A percentile compares a stretch with the other conserved stretches of the same genome.
Evolutionary conservation across 2,888 invertebrate genomes (phyloP).

Genomic region (Eucriotettix oculatus): DNA sequence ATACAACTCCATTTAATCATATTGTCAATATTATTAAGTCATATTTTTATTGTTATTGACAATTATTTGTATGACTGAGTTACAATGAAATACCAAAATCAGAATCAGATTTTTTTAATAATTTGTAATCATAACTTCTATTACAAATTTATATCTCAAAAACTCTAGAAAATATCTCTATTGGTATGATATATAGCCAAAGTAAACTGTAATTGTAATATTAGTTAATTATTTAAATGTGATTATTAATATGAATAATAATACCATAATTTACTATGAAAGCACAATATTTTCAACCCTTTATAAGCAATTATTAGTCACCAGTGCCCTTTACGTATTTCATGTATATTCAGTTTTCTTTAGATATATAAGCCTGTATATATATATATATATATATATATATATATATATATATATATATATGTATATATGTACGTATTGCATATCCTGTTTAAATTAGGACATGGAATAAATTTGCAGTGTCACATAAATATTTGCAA

Average conservation of each 20-base stretch:
- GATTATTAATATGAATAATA: constrained; percentile 12
- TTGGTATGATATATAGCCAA: no score
- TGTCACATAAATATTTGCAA: no score
- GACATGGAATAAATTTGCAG: no score
- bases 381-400: neutral
- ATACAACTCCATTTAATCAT: no score
- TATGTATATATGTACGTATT: neutral
- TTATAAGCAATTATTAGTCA: constrained; percentile 10
- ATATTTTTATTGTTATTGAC: no score
- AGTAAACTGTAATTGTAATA: constrained; percentile 1
- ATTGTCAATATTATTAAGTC: no score
- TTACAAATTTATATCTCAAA: no score
- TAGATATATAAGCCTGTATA: neutral
- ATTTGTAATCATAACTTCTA: no score
- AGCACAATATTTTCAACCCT: constrained; percentile 9
- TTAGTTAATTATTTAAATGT: constrained; percentile 14
- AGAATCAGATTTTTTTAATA: no score
- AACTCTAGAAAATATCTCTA: no score
- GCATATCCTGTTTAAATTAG: neutral
- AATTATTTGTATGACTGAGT: no score
- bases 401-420: neutral
- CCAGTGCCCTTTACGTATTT: constrained; percentile 7
- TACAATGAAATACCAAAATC: no score
- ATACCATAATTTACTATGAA: constrained; percentile 4
- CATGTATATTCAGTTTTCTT: constrained; percentile 3